A percentile compares a stretch with the other conserved stretches of the same genome.
Conservation (phyloP, 53 echinoderm and acorn worm genomes). For the Antedon mediterranea region DNA sequence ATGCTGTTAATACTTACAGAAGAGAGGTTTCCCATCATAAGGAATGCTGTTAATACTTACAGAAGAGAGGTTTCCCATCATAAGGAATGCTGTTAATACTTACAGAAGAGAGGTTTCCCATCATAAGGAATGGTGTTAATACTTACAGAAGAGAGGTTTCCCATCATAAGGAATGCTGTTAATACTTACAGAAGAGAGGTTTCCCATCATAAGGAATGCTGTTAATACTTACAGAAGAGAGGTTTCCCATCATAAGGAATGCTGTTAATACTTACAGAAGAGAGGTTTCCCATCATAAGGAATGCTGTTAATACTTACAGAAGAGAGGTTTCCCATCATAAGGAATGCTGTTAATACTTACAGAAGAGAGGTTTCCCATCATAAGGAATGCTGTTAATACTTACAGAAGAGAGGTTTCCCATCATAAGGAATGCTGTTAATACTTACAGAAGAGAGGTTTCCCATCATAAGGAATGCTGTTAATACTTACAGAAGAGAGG, state of each 20-base stretch:
- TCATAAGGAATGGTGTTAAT: slow-evolving; percentile 96
- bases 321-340: slow-evolving; percentile 99
- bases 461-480: slow-evolving; percentile 99
- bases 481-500: too few relatives aligned
- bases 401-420: too few relatives aligned
- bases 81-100: slow-evolving; percentile 91
- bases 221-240: too few relatives aligned
- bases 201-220: slow-evolving; percentile 99
- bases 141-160: too few relatives aligned
- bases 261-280: too few relatives aligned
- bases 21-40: slow-evolving; percentile 99
- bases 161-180: slow-evolving; percentile 99
- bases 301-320: slow-evolving; percentile 90
- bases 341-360: slow-evolving; percentile 93
- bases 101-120: too few relatives aligned
- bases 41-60: slow-evolving; percentile 90
- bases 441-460: too few relatives aligned
- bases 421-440: slow-evolving; percentile 99
- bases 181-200: too few relatives aligned
- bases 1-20: slow-evolving; percentile 86
- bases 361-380: slow-evolving; percentile 99
- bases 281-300: slow-evolving; percentile 99
- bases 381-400: slow-evolving; percentile 93
- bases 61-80: slow-evolving; percentile 99
- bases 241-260: slow-evolving; percentile 99